Conservation (phyloP, 2,797 vertebrate genomes). For the Crax fasciolata region DNA sequence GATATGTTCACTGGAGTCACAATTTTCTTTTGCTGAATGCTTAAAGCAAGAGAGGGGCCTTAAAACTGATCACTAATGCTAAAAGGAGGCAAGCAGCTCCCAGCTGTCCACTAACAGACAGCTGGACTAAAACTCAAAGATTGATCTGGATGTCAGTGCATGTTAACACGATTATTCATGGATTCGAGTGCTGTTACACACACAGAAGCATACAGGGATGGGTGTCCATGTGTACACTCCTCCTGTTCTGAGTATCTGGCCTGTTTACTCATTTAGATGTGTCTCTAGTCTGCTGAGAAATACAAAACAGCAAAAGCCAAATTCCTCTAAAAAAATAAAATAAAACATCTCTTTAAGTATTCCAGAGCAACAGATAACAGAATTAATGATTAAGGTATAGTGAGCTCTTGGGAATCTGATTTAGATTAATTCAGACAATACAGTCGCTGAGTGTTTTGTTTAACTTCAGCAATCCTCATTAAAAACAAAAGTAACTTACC, state of each 20-base stretch:
- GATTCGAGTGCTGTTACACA: neutral
- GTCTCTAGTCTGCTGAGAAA: neutral
- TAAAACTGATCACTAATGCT: neutral
- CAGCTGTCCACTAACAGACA: neutral
- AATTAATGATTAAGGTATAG: slow-evolving; percentile 5
- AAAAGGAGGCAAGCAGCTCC: neutral
- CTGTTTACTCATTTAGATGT: neutral
- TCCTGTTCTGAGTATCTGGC: neutral
- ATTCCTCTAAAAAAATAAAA: neutral
- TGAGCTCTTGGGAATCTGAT: neutral
- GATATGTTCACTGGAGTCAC: neutral
- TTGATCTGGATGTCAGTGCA: neutral
- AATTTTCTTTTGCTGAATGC: neutral
- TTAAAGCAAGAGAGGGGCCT: neutral
- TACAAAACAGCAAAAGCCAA: neutral
- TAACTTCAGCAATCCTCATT: neutral
- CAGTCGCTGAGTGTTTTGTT: neutral
- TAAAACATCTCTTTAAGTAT: neutral
- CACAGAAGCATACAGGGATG: rapidly evolving
- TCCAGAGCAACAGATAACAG: neutral
- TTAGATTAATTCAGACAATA: slow-evolving; percentile 18
- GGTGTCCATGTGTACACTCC: rapidly evolving
- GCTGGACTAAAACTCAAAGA: neutral
- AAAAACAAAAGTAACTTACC: neutral
- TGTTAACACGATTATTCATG: neutral